Base-by-base conservation (phyloP, 2,797 vertebrate species). In the Oryzias sinensis region DNA sequence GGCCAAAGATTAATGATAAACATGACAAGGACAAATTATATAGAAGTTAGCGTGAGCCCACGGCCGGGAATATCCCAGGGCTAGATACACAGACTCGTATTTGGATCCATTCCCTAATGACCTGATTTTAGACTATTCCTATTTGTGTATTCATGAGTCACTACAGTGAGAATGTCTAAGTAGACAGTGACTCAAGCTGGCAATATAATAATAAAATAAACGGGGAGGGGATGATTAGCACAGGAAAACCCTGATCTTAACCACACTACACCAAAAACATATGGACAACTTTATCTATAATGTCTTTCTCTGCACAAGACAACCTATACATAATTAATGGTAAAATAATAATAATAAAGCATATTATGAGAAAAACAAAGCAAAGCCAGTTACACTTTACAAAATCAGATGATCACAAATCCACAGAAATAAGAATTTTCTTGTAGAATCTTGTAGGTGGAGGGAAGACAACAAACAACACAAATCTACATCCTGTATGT, bases 1-100 rank as follows among this genome's bases (percentile, higher is more conserved):
- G 90, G 88, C 86, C 88, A 92, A 92, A 91, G 90, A 92, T 93
- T 93, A 92, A 90, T 92, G 90, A 90, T 90, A 91, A 91, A 92
- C 85, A 86, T 90, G 90, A 89, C 90, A 90, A 89, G 89, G 89
- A 92, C 89, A 92, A 91, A 92, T 91, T 90, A 86, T 85, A 80
- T 43, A 71, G 77, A 88, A 86, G 85, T 89, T 89, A 84, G 76
- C 86, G 83, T 89, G 83, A 74, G 83, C 65, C 59, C 47, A 64
- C 69, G 58, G 82, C 66, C 5, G 71, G 76, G 79, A 87, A 88
- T 88, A 88, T 85, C 79, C 87, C 40, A 27, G 42, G 80, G 88
- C 89, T 72, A 82, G 85, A 88, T 77, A 88, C 82, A 86, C 71
- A 87, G 66, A 73, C 75, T 71, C 44, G 42, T 62, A 58, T 81